Conservation (phyloP, 2,113 vertebrate species). For the Eidolon helvum region DNA sequence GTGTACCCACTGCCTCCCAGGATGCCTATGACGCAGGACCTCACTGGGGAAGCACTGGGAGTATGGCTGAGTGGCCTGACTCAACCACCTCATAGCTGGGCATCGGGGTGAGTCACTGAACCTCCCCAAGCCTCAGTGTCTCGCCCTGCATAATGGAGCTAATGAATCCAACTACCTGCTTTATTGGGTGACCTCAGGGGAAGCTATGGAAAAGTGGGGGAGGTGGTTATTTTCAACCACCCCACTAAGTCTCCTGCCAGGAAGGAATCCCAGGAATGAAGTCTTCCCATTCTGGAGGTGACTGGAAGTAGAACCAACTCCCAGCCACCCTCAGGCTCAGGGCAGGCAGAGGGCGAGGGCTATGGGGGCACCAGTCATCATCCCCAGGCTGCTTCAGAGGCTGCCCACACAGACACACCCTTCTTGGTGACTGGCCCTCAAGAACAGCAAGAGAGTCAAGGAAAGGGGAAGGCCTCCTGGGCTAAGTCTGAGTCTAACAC, state of each 20-base stretch:
- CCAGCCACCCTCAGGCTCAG: neutral
- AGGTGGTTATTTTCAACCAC: constrained; percentile 22
- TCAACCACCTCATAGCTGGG: neutral
- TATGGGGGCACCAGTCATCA: neutral
- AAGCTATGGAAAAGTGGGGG: neutral
- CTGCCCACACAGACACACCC: neutral
- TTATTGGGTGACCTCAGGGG: neutral
- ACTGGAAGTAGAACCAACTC: neutral
- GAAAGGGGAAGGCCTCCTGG: neutral
- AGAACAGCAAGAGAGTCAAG: neutral
- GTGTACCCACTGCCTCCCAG: neutral
- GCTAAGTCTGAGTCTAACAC: neutral
- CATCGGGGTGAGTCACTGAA: neutral
- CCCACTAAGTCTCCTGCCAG: neutral
- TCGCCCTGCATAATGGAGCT: neutral
- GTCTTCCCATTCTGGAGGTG: neutral
- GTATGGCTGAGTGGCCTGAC: neutral
- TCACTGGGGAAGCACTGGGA: neutral
- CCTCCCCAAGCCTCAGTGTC: neutral
- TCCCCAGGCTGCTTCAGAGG: neutral
- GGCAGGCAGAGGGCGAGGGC: neutral
- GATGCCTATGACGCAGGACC: accelerated
- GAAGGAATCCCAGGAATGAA: constrained; percentile 20
- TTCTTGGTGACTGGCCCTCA: neutral
- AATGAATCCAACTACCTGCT: neutral